These are phyloP conservation scores for Salminus brasiliensis DNA, from an alignment of 2,113 vertebrate genomes.

Conservation along the genomic window DNA sequence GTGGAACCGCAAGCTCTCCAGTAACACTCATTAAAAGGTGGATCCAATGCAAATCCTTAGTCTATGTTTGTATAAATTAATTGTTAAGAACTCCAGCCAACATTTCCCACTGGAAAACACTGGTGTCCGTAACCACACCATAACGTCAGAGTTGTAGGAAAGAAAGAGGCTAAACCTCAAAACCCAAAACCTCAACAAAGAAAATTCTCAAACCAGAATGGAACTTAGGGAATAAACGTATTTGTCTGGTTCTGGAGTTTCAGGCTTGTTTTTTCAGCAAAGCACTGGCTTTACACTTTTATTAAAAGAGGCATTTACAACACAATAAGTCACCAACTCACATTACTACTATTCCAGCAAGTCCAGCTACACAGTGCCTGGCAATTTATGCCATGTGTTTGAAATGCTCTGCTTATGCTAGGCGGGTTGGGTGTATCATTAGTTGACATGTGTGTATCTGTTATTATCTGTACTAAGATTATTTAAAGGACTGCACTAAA, in stretches of 20 bases:
- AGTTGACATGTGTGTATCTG: background rate
- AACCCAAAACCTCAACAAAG: slow-evolving; percentile 13
- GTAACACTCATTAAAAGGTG: background rate
- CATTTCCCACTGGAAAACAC: background rate
- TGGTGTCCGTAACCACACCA: background rate
- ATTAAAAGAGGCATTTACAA: background rate
- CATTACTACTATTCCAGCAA: background rate
- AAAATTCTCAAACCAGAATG: background rate
- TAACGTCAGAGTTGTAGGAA: background rate
- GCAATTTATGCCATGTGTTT: background rate
- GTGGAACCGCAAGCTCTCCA: background rate
- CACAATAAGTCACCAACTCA: background rate
- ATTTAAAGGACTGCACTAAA: background rate
- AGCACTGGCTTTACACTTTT: background rate
- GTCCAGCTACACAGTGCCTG: background rate
- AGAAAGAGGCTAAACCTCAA: background rate
- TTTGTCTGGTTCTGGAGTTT: slow-evolving; percentile 5
- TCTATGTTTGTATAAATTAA: background rate
- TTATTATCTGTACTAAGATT: background rate
- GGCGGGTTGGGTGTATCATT: background rate
- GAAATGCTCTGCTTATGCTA: background rate
- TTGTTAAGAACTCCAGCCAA: background rate
- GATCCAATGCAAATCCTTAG: background rate
- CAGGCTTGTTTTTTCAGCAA: background rate
- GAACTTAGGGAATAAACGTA: background rate